phyloP scores from a whole-genome alignment of 1,140 invertebrate species.

The Pantala flavescens region DNA sequence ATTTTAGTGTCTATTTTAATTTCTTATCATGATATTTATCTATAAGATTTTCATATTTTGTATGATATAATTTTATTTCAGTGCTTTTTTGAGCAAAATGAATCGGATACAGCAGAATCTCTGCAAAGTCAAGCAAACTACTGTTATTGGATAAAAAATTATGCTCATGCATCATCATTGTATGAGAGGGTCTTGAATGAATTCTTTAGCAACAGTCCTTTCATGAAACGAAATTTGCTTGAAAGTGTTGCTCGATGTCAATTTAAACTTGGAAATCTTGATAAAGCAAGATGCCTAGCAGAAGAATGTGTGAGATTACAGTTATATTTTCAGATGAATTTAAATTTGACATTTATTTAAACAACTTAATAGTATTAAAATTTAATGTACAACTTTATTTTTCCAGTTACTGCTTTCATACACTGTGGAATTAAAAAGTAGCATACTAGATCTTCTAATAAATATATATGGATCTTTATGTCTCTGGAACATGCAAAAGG shows the following conservation, averaged over 20 bases:
- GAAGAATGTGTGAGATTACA: not conserved
- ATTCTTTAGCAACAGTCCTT: not conserved
- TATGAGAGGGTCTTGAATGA: not conserved
- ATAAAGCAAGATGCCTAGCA: not conserved
- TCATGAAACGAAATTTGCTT: not conserved
- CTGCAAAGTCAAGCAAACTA: not conserved
- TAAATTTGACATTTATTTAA: not conserved
- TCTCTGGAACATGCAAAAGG: not conserved
- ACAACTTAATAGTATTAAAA: not conserved
- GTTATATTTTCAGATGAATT: not conserved
- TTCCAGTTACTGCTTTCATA: not conserved
- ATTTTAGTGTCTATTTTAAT: too few relatives aligned
- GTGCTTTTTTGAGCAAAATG: not conserved
- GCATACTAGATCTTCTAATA: not conserved
- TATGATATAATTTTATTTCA: not conserved
- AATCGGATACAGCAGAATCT: not conserved
- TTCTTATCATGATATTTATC: too few relatives aligned
- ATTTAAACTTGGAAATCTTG: not conserved
- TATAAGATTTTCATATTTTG: too few relatives aligned
- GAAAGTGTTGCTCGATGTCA: constrained; percentile 4
- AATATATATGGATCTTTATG: not conserved
- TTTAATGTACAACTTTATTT: not conserved
- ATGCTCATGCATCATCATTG: not conserved
- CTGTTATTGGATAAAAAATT: not conserved
- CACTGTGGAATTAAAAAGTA: not conserved